These are phyloP conservation scores for Diachrysia chrysitis DNA, from an alignment of 2,888 invertebrate genomes.

Conservation along the genomic window DNA sequence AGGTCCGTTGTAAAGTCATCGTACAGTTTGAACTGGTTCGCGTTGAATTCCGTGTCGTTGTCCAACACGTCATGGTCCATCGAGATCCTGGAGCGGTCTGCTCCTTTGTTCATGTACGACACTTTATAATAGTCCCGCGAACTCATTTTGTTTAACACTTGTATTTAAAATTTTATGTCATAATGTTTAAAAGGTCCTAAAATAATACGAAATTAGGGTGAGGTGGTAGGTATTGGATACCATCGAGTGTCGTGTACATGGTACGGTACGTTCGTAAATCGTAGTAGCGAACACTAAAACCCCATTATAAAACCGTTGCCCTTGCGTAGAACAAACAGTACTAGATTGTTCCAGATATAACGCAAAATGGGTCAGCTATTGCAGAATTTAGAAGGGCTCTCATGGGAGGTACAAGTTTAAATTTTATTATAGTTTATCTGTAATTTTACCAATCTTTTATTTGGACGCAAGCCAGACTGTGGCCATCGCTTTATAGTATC, in stretches of 20 bases:
- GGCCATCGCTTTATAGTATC: constrained; percentile 53
- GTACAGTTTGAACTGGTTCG: constrained; percentile 85
- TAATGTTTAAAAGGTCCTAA: constrained; percentile 58
- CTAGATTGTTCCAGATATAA: constrained; percentile 60
- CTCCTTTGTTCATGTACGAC: constrained; percentile 74
- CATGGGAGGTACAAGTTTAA: constrained; percentile 62
- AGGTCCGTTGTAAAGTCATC: constrained; percentile 86
- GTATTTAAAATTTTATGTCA: constrained; percentile 46
- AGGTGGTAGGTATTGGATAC: constrained; percentile 76
- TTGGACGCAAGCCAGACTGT: constrained; percentile 68
- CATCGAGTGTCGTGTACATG: constrained; percentile 56
- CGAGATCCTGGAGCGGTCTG: constrained; percentile 66
- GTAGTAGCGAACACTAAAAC: constrained; percentile 56
- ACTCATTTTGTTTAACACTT: constrained; percentile 74
- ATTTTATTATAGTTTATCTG: constrained; percentile 64
- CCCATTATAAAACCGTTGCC: constrained; percentile 48
- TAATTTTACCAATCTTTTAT: constrained; percentile 55
- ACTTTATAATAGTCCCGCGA: constrained; percentile 83
- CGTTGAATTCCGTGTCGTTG: constrained; percentile 86
- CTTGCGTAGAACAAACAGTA: constrained; percentile 45
- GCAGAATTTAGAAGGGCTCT: constrained; percentile 76
- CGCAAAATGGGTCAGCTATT: constrained; percentile 71
- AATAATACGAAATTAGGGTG: constrained; percentile 44
- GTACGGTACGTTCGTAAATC: constrained; percentile 39
- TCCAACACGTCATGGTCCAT: constrained; percentile 77